These are phyloP conservation scores for Lottia gigantea DNA, from an alignment of 2,888 invertebrate genomes.

Conservation along the genomic window DNA sequence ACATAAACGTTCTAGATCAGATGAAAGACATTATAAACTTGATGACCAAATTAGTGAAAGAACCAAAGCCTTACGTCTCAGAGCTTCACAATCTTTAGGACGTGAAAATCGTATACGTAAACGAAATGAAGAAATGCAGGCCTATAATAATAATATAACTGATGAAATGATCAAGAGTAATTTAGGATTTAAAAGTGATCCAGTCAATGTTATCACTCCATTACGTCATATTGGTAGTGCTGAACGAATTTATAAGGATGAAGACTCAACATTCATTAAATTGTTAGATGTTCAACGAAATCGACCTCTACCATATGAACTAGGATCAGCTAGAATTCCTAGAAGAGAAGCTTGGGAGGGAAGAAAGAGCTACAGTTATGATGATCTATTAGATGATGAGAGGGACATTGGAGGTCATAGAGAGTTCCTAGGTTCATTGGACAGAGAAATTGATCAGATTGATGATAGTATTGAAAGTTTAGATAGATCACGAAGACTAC, in stretches of 20 bases:
- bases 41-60: constrained; percentile 3
- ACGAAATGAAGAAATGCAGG: constrained; percentile 2
- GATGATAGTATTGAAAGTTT: not conserved
- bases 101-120: not conserved
- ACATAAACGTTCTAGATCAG: not conserved
- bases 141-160: not conserved
- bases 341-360: constrained; percentile 38
- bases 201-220: not conserved
- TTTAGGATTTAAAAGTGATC: not conserved
- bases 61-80: not conserved
- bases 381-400: not conserved
- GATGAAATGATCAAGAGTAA: not conserved
- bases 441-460: not conserved
- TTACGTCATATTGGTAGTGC: not conserved
- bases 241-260: not conserved
- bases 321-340: constrained; percentile 19
- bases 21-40: not conserved
- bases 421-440: not conserved
- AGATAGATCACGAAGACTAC: constrained; percentile 1
- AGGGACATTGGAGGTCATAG: not conserved
- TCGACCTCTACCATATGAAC: not conserved
- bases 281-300: not conserved
- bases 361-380: constrained; percentile 14
- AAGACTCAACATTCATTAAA: not conserved
- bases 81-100: constrained; percentile 4